A percentile compares a stretch with the other conserved stretches of the same genome.
Evolutionary conservation across 2,888 invertebrate species (phyloP).

Genomic region (Lasioglossum villosulum): DNA sequence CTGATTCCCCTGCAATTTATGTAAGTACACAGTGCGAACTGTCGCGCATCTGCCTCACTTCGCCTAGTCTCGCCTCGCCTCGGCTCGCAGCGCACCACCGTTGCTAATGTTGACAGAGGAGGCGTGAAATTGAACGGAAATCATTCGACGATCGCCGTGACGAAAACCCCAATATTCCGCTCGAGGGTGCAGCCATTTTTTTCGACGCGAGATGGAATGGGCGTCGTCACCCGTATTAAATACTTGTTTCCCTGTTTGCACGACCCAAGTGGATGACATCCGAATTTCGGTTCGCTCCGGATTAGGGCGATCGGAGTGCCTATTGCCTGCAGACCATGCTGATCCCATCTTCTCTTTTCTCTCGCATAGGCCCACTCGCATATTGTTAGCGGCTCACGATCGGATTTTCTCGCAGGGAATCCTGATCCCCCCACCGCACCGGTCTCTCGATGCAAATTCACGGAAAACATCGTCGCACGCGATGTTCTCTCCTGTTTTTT

Average conservation of each 20-base stretch:
- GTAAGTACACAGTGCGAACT: conserved; percentile 60
- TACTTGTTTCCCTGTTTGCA: conserved; percentile 49
- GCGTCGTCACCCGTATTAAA: conserved; percentile 47
- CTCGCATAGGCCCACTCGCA: not conserved
- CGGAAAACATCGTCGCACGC: not conserved
- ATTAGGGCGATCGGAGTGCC: not conserved
- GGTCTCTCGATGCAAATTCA: not conserved
- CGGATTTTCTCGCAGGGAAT: not conserved
- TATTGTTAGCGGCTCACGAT: not conserved
- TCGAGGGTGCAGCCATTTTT: conserved; percentile 46
- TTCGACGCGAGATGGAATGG: conserved; percentile 14
- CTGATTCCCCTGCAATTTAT: conserved; percentile 59
- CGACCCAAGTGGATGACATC: not conserved
- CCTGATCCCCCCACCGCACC: accelerated
- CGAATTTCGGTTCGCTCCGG: not conserved
- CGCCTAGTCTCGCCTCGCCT: conserved; percentile 15
- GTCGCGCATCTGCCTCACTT: conserved; percentile 60
- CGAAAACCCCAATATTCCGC: conserved; percentile 37
- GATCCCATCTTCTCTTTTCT: not conserved
- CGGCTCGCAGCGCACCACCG: conserved; percentile 28
- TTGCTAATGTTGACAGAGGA: conserved; percentile 58
- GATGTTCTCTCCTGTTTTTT: not conserved
- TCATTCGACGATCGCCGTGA: conserved; percentile 51
- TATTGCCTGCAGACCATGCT: not conserved
- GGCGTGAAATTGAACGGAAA: conserved; percentile 68